Evolutionary conservation across 2,888 invertebrate genomes (phyloP).

Genomic region (Sminthurides aquaticus): DNA sequence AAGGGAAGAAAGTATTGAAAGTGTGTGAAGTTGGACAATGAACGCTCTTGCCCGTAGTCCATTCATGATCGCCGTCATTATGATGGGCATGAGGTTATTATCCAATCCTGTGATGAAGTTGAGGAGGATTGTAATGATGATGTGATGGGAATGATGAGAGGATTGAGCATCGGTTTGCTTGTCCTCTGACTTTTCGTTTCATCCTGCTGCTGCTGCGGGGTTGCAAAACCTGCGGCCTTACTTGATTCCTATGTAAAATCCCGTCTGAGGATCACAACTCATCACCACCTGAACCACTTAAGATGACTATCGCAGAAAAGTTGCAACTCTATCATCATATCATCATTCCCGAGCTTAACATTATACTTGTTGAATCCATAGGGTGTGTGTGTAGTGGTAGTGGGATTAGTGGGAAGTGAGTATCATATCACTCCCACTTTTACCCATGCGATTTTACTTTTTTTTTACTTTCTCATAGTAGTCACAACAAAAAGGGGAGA

Average conservation of each 20-base stretch:
- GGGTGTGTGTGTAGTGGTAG: too few relatives aligned
- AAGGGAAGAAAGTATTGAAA: conserved; percentile 6
- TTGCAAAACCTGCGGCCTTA: neutral
- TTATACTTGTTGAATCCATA: too few relatives aligned
- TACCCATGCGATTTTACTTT: too few relatives aligned
- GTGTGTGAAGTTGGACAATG: conserved; percentile 18
- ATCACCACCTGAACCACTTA: neutral
- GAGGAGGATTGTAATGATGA: neutral
- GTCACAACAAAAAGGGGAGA: neutral
- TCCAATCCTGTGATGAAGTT: neutral
- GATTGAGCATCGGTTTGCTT: neutral
- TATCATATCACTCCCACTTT: too few relatives aligned
- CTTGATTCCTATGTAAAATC: neutral
- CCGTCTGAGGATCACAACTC: neutral
- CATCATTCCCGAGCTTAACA: too few relatives aligned
- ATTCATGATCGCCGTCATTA: conserved; percentile 20
- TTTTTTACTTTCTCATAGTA: neutral
- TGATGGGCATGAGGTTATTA: conserved; percentile 1
- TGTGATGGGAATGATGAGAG: neutral
- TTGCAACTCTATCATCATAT: neutral
- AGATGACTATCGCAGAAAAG: neutral
- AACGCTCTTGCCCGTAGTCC: conserved; percentile 15
- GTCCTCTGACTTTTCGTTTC: neutral
- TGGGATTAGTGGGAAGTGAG: too few relatives aligned
- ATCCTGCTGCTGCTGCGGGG: neutral